Evolutionary conservation across 2,113 vertebrate species (phyloP).

Genomic region (Vulpes lagopus): DNA sequence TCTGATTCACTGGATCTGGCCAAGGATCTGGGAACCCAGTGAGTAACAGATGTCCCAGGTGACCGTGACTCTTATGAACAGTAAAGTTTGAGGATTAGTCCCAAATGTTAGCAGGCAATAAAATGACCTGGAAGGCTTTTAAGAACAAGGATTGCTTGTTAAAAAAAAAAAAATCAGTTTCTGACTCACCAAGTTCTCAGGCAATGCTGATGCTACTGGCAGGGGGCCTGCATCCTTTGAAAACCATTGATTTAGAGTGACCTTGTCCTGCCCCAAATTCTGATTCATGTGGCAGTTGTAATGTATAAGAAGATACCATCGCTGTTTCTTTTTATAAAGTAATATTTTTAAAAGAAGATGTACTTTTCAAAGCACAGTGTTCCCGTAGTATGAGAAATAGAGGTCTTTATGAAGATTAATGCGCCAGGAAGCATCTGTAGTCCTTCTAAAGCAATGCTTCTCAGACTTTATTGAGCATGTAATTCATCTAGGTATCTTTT

Average conservation of each 20-base stretch:
- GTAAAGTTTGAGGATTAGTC: background rate
- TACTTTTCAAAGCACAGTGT: background rate
- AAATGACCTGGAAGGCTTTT: background rate
- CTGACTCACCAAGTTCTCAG: background rate
- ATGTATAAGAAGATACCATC: background rate
- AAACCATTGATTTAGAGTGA: background rate
- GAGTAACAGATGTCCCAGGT: background rate
- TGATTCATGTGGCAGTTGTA: background rate
- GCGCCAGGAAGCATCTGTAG: background rate
- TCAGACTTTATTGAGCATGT: background rate
- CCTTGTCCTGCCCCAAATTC: background rate
- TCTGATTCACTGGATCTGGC: background rate
- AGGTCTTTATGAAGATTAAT: background rate
- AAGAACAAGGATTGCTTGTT: background rate
- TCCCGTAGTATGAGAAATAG: background rate
- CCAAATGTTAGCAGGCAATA: background rate
- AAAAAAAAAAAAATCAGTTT: background rate
- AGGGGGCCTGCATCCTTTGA: background rate
- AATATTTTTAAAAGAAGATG: background rate
- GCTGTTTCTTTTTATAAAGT: background rate
- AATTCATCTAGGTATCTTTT: background rate
- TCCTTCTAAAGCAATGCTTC: background rate
- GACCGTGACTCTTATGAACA: background rate
- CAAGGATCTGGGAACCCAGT: background rate
- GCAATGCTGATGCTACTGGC: background rate